phyloP scores from a whole-genome alignment of 2,113 vertebrate genomes.

The Laticauda laticaudata region DNA sequence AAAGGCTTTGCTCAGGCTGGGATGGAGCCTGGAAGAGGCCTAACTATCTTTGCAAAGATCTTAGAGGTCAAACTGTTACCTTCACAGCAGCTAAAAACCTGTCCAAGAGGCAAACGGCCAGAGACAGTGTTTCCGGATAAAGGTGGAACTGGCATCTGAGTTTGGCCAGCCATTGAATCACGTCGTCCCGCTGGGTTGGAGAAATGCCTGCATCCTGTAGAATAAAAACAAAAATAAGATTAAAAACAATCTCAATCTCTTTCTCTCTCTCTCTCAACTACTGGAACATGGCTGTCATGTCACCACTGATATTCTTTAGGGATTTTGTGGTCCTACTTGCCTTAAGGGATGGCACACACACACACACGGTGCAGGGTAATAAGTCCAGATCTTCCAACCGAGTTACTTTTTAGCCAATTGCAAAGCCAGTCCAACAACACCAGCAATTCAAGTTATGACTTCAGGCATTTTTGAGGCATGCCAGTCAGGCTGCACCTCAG shows the following conservation, averaged over 20 bases:
- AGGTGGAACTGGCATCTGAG: constrained; percentile 88
- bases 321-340: not conserved
- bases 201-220: constrained; percentile 90
- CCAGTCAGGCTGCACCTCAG: not conserved
- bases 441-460: not conserved
- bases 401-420: not conserved
- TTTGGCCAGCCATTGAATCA: constrained; percentile 90
- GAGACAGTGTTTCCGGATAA: constrained; percentile 94
- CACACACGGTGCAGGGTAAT: not conserved
- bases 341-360: not conserved
- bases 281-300: too few species aligned
- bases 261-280: too few species aligned
- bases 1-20: not conserved
- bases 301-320: not conserved
- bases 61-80: constrained; percentile 72
- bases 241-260: rapidly evolving
- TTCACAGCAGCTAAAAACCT: constrained; percentile 93
- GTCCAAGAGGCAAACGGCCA: constrained; percentile 93
- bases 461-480: not conserved
- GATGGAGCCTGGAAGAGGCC: not conserved
- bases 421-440: not conserved
- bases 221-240: constrained; percentile 24
- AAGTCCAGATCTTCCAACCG: too few species aligned
- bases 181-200: constrained; percentile 93
- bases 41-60: not conserved